A percentile compares a stretch with the other conserved stretches of the same genome.
These are phyloP conservation scores for Bombus difficillimus DNA, from an alignment of 1,140 invertebrate species.

Conservation along the genomic window DNA sequence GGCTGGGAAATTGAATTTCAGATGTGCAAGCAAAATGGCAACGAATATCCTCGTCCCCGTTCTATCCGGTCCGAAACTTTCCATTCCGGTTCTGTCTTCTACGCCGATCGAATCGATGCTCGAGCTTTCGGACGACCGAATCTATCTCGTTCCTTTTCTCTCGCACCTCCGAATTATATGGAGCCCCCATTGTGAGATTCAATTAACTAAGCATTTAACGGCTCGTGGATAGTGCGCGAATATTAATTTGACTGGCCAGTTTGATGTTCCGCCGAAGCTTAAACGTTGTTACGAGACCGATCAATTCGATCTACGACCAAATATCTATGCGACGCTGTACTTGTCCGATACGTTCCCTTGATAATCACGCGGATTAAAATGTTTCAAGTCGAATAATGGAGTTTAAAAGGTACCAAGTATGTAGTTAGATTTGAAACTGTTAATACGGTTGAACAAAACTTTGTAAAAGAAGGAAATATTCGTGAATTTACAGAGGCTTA, in stretches of 20 bases:
- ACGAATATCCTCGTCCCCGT: slow-evolving; percentile 20
- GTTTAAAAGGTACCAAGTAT: not conserved
- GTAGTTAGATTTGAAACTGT: not conserved
- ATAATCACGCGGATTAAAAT: too few species aligned
- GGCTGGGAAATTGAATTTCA: slow-evolving; percentile 46
- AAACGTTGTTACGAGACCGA: not conserved
- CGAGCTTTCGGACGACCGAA: not conserved
- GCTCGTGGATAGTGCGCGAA: not conserved
- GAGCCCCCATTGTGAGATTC: not conserved
- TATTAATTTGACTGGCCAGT: slow-evolving; percentile 7
- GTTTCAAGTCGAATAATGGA: not conserved
- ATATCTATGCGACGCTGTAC: too few species aligned
- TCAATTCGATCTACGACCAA: not conserved
- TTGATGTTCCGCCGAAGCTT: not conserved
- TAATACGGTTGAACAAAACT: not conserved
- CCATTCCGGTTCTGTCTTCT: not conserved
- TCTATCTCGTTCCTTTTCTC: not conserved
- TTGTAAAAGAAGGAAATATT: not conserved
- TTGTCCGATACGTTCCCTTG: not conserved
- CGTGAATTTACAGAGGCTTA: too few species aligned
- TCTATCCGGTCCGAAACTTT: slow-evolving; percentile 16
- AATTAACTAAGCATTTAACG: slow-evolving; percentile 5
- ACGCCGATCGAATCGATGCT: not conserved
- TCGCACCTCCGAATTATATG: not conserved
- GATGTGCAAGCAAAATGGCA: slow-evolving; percentile 43